Evolutionary conservation across 35 echinoderm and acorn worm genomes (phyloP), one percentile per base, ranked within the genome.

Genomic region (Lytechinus variegatus): DNA sequence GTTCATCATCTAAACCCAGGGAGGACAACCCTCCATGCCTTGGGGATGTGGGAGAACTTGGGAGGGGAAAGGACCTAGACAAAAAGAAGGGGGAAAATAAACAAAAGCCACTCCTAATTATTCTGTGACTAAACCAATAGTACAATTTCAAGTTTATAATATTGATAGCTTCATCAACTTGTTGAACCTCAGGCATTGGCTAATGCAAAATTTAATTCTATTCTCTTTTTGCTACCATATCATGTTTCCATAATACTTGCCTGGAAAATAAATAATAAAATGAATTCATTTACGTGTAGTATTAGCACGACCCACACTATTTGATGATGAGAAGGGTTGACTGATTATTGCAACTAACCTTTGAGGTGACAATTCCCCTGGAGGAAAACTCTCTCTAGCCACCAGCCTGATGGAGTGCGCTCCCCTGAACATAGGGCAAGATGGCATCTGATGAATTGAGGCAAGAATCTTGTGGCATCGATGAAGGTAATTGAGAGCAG

Each of bases 381-480:
- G 56, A 55, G 61, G 87, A 52, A 72, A 95, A 52, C 92, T 97
- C 52, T 96, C 94, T 28, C 86, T 54, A 9, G 97, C 94, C 14
- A 96, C 97, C 9, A 99, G 87, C 92, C 97, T 97, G 90, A 99
- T 98, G 53, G 98, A 99, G 92, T 98, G 95, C 16, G 98, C 86
- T 44, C 98, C 98, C 86, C 96, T 96, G 91, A 99, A 99, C 2
- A 97, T 92, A 19, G 98, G 98, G 79, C 95, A 95, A 16, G 97
- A 96, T n/a, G 98, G 98, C 98, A 99, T 99, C 53, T 91, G 94
- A 89, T 99, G 97, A 86, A 99, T 99, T 21, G 98, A 98, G 57
- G 97, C 97, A 10, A 99, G 97, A 86, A 99, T 99, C 96, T 99
- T 99, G 95, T 99, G 98, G 92, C 98, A 99, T 29, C 98, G 95